These are phyloP conservation scores for Campopleginae sp. DNA, from an alignment of 2,888 invertebrate species.

Conservation along the genomic window DNA sequence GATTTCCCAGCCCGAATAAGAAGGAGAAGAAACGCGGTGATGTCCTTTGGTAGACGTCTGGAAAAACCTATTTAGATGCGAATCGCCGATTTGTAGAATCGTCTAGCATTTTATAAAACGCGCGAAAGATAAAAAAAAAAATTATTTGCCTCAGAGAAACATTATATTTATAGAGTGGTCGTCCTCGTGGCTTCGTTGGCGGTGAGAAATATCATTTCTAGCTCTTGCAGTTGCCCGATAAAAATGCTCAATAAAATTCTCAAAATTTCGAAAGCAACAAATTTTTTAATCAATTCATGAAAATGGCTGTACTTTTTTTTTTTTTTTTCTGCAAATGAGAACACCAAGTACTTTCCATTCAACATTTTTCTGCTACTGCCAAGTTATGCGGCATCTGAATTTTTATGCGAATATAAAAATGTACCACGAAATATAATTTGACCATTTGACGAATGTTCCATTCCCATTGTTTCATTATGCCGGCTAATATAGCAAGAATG, in stretches of 20 bases:
- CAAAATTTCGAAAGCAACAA: too few species aligned
- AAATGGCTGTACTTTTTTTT: too few species aligned
- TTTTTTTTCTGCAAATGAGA: too few species aligned
- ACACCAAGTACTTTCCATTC: too few species aligned
- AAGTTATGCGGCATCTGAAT: background rate
- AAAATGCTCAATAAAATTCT: too few species aligned
- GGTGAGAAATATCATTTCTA: too few species aligned
- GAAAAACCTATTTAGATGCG: constrained; percentile 77
- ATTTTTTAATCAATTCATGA: too few species aligned
- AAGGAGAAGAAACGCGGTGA: constrained; percentile 26
- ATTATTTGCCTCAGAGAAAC: constrained; percentile 50
- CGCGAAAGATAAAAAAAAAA: constrained; percentile 58
- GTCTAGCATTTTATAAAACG: constrained; percentile 57
- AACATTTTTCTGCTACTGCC: too few species aligned
- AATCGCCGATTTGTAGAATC: constrained; percentile 71
- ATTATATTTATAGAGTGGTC: background rate
- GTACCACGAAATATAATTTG: background rate
- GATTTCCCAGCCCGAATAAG: constrained; percentile 7
- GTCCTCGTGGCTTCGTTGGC: too few species aligned
- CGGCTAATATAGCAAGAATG: background rate
- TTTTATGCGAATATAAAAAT: background rate
- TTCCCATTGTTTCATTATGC: background rate
- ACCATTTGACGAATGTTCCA: background rate
- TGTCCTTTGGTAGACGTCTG: constrained; percentile 71
- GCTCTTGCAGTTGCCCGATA: too few species aligned